These are phyloP conservation scores for Bombus confusus DNA, from an alignment of 1,140 invertebrate species.

Conservation along the genomic window DNA sequence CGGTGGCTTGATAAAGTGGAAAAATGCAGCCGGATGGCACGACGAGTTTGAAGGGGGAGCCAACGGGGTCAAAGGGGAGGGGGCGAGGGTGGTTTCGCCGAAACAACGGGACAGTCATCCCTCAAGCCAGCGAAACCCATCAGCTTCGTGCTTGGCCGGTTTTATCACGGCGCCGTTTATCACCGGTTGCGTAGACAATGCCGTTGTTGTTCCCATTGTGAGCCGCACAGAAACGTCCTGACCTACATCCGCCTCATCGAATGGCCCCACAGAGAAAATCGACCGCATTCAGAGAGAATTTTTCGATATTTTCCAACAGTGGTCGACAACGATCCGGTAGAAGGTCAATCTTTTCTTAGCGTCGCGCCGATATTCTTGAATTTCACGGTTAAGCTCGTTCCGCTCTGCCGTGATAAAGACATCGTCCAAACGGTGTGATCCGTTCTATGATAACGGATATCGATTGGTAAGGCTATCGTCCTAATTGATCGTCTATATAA, in stretches of 20 bases:
- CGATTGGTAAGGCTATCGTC: too few relatives aligned
- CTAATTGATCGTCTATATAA: too few relatives aligned
- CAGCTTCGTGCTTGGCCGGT: conserved; percentile 71
- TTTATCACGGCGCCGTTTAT: conserved; percentile 76
- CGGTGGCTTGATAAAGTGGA: conserved; percentile 65
- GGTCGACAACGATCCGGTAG: neutral
- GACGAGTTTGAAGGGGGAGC: neutral
- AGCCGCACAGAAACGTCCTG: conserved; percentile 58
- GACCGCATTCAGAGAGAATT: conserved; percentile 25
- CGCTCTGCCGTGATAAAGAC: too few relatives aligned
- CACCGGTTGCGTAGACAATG: conserved; percentile 72
- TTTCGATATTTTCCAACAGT: conserved; percentile 36
- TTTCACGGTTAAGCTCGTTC: too few relatives aligned
- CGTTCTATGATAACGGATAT: too few relatives aligned
- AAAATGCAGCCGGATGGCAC: conserved; percentile 57
- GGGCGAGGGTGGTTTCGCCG: conserved; percentile 54
- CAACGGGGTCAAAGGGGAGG: neutral
- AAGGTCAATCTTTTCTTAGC: conserved; percentile 21
- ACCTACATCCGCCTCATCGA: conserved; percentile 56
- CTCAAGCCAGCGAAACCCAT: conserved; percentile 69
- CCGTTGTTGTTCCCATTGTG: conserved; percentile 69
- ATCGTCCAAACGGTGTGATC: too few relatives aligned
- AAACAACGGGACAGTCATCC: conserved; percentile 69
- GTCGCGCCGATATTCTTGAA: neutral
- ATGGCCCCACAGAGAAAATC: conserved; percentile 47